A percentile compares a stretch with the other conserved stretches of the same genome.
These are phyloP conservation scores for Clarias magur DNA, from an alignment of 2,113 vertebrate species.

Conservation along the genomic window DNA sequence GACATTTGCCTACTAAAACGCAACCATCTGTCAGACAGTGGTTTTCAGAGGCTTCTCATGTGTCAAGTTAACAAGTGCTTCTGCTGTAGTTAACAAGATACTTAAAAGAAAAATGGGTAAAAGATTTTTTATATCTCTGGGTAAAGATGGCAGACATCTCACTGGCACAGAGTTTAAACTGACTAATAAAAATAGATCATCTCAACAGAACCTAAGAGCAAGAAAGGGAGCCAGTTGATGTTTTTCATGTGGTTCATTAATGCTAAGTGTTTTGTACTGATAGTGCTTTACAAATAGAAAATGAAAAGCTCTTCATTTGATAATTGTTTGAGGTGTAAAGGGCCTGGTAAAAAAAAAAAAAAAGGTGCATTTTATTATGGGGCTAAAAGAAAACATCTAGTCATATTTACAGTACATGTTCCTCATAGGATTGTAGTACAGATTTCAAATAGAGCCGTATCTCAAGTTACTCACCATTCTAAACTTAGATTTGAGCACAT, in stretches of 20 bases:
- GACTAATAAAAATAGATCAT: background rate
- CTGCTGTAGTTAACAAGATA: constrained; percentile 9
- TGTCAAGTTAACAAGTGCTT: constrained; percentile 14
- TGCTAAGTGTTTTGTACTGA: background rate
- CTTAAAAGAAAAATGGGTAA: background rate
- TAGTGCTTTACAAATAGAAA: background rate
- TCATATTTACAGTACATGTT: background rate
- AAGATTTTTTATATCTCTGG: background rate
- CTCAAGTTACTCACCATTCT: background rate
- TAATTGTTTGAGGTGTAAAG: background rate
- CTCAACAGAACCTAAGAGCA: background rate
- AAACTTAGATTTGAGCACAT: background rate
- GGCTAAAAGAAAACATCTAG: background rate
- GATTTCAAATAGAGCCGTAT: background rate
- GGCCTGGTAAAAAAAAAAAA: background rate
- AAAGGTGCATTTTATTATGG: background rate
- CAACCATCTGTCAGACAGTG: background rate
- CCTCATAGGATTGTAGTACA: background rate
- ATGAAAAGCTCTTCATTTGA: background rate
- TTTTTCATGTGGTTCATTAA: background rate
- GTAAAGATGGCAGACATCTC: background rate
- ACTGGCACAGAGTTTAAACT: background rate
- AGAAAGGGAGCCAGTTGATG: background rate
- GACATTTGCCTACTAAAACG: background rate
- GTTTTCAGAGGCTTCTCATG: background rate